Base-by-base conservation (phyloP, 2,888 invertebrate genomes). In the Zhengitettix transpicula region DNA sequence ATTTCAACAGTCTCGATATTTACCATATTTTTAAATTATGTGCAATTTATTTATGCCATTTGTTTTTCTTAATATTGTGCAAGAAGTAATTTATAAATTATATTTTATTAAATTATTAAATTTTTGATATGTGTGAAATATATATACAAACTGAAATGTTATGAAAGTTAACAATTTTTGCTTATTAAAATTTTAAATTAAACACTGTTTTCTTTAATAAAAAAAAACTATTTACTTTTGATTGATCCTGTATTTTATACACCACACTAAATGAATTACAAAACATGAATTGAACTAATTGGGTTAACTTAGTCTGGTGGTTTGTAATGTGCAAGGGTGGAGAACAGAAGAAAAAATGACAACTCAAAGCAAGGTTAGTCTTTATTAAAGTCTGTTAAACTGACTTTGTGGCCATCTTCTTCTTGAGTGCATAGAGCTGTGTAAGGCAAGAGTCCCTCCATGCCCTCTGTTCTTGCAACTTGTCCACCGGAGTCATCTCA, bases 381-480 rank as follows among this genome's bases (percentile, higher is more conserved):
- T 28, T 28, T 28, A 28, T 28, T 28, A 7, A 28, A 28, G 28
- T 28, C 7, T 28, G 2, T 28, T 7, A 28, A 7, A 5, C 28
- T 5, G 28, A 28, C 28, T 28, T 28, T 28, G 28, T 5, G 28
- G 28, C 61, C 73, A 87, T 78, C 68, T 88, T 81, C 65, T 83
- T 84, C 72, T 93, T 93, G 59, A 94, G 75, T 60, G 85, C 74
- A 40, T 91, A 83, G 12, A 94, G 76, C 61, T 87, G 84, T 0
- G 89, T 89, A 17, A 94, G 77, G 64, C 89, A 88, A 42, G 82
- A 79, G 69, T 94, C 93, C 17, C 94, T 79, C 88, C 92, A 93
- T 0, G 80, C 81, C 40, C 92, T 80, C 63, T 90, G 75, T 61
- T 86, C 84, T 58, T 78, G 81, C 58, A 94, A 73, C 66, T 84